Percentiles rank a stretch among this genome's conserved stretches.
Evolutionary conservation across 2,113 vertebrate genomes (phyloP).

Genomic region (Dicaeum eximium): DNA sequence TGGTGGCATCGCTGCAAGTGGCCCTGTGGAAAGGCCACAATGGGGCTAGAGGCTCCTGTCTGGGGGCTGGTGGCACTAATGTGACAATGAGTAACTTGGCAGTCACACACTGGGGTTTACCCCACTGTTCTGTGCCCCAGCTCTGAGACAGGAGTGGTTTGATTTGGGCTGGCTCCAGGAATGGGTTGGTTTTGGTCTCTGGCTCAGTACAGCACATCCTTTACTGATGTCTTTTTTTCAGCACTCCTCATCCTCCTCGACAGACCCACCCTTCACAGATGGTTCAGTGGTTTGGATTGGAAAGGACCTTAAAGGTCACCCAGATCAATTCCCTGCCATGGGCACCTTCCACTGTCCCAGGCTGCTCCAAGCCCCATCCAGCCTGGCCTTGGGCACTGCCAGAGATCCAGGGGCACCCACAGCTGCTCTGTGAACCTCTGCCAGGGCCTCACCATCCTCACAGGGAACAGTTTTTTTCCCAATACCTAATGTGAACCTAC

Average conservation of each 20-base stretch:
- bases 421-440: background rate
- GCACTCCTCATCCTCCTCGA: background rate
- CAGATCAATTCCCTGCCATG: background rate
- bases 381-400: accelerated
- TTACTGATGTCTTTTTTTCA: background rate
- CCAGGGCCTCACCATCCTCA: accelerated
- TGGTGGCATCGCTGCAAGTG: background rate
- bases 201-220: background rate
- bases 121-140: accelerated
- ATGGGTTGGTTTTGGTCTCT: accelerated
- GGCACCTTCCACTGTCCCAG: background rate
- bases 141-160: no score
- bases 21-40: accelerated
- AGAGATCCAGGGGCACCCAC: background rate
- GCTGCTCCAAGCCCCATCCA: background rate
- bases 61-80: accelerated
- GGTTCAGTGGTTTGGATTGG: background rate
- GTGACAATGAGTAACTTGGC: background rate
- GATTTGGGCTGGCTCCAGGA: background rate
- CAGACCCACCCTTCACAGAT: background rate
- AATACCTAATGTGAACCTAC: accelerated
- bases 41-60: background rate
- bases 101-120: background rate
- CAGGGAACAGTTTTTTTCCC: accelerated
- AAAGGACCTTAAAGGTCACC: background rate